Percentiles rank a stretch among this genome's conserved stretches.
Conservation (phyloP, 2,113 vertebrate species). For the Xiphias gladius region DNA sequence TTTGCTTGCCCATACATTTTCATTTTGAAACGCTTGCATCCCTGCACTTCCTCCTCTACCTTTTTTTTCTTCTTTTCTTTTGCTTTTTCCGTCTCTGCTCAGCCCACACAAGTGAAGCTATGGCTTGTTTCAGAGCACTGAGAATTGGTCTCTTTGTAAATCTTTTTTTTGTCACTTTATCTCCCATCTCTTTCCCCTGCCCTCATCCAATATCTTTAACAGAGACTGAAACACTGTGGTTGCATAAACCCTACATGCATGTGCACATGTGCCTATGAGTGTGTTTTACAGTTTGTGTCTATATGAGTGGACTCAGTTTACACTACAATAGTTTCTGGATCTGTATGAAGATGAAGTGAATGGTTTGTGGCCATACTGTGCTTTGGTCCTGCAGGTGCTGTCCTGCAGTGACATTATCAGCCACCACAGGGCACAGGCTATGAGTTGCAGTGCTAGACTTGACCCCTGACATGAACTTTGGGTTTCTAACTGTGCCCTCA, state of each 20-base stretch:
- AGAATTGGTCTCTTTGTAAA: slow-evolving; percentile 16
- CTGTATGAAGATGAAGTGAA: slow-evolving; percentile 18
- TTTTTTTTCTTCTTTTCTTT: slow-evolving; percentile 12
- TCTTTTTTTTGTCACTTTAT: slow-evolving; percentile 18
- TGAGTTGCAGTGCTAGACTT: slow-evolving; percentile 14
- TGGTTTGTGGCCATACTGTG: slow-evolving; percentile 5
- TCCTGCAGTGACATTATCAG: slow-evolving; percentile 44
- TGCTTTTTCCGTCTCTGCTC: slow-evolving; percentile 17
- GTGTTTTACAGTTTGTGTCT: slow-evolving; percentile 16
- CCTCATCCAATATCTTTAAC: background rate
- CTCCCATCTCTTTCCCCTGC: background rate
- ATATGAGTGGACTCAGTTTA: slow-evolving; percentile 23
- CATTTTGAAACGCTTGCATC: slow-evolving; percentile 31
- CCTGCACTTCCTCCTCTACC: slow-evolving; percentile 5
- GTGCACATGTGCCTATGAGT: background rate
- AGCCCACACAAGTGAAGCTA: slow-evolving; percentile 49
- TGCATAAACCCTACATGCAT: slow-evolving; percentile 4
- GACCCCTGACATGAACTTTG: slow-evolving; percentile 45
- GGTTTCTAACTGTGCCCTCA: slow-evolving; percentile 31
- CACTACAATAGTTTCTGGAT: slow-evolving; percentile 21
- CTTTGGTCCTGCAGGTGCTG: background rate
- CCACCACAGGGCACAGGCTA: slow-evolving; percentile 3
- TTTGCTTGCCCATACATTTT: slow-evolving; percentile 31
- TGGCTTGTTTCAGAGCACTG: slow-evolving; percentile 35
- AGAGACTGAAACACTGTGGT: background rate